Percentiles rank a stretch among this genome's conserved stretches.
These are phyloP conservation scores for Buathra laborator DNA, from an alignment of 2,888 invertebrate species.

Conservation along the genomic window DNA sequence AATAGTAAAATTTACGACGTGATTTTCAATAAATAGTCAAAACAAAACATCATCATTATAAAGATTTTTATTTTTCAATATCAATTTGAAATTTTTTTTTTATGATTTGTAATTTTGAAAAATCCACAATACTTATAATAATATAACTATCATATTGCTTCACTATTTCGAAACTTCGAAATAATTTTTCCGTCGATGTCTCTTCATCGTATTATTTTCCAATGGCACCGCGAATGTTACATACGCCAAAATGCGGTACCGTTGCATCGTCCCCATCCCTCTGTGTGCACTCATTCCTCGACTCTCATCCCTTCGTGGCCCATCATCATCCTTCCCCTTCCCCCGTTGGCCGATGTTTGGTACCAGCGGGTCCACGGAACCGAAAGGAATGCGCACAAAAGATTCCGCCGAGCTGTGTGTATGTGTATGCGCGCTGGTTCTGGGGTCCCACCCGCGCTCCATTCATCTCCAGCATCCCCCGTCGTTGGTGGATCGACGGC, in stretches of 20 bases:
- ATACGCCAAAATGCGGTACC: not conserved
- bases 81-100: too few relatives aligned
- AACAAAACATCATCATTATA: too few relatives aligned
- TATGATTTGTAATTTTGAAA: too few relatives aligned
- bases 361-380: conserved; percentile 62
- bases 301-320: conserved; percentile 1
- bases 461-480: conserved; percentile 77
- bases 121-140: too few relatives aligned
- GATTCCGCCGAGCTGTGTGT: conserved; percentile 76
- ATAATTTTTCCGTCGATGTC: too few relatives aligned
- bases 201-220: too few relatives aligned
- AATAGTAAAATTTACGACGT: too few relatives aligned
- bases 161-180: too few relatives aligned
- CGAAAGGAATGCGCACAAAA: conserved; percentile 83
- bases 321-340: conserved; percentile 19
- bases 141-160: too few relatives aligned
- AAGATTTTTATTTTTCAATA: too few relatives aligned
- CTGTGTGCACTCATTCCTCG: not conserved
- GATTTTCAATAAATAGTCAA: too few relatives aligned
- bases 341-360: not conserved
- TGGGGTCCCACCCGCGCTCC: conserved; percentile 68
- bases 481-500: conserved; percentile 41
- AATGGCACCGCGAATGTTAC: too few relatives aligned
- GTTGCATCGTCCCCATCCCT: conserved; percentile 4
- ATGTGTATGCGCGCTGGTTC: conserved; percentile 4